phyloP scores from a whole-genome alignment of 1,140 invertebrate genomes.

The Drosophila neocordata region DNA sequence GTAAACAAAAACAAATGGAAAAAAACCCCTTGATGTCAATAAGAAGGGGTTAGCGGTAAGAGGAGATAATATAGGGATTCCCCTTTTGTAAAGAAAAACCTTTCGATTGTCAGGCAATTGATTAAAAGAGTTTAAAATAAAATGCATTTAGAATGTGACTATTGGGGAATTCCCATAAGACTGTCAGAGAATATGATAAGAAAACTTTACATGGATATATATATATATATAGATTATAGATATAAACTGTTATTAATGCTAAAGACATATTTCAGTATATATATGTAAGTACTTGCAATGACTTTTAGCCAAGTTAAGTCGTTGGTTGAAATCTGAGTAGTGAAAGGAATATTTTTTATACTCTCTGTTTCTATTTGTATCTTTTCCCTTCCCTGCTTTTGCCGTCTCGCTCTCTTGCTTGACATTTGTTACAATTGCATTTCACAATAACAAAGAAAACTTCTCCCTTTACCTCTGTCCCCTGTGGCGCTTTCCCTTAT shows the following conservation, averaged over 20 bases:
- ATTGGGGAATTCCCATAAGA: background rate
- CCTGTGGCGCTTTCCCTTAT: background rate
- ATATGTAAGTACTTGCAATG: background rate
- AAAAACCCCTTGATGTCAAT: background rate
- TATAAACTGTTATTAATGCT: background rate
- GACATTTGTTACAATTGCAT: slow-evolving; percentile 7
- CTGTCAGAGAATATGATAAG: background rate
- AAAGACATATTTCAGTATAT: too few species aligned
- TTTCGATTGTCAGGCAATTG: slow-evolving; percentile 9
- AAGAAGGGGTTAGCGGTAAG: too few species aligned
- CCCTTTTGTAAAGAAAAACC: slow-evolving; percentile 15
- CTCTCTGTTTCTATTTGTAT: background rate
- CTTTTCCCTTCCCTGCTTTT: background rate
- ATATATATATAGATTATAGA: background rate
- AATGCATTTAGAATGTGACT: background rate
- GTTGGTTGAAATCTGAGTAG: background rate
- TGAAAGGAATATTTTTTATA: background rate
- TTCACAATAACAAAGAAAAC: slow-evolving; percentile 12
- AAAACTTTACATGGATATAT: background rate
- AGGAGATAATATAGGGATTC: too few species aligned
- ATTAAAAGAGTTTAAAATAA: background rate
- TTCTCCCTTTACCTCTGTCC: background rate
- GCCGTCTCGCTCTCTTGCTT: background rate
- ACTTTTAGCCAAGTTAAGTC: slow-evolving; percentile 3
- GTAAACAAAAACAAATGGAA: background rate